Percentiles rank a stretch among this genome's conserved stretches.
Conservation (phyloP, 1,140 invertebrate genomes). For the Meloidogyne hapla region DNA sequence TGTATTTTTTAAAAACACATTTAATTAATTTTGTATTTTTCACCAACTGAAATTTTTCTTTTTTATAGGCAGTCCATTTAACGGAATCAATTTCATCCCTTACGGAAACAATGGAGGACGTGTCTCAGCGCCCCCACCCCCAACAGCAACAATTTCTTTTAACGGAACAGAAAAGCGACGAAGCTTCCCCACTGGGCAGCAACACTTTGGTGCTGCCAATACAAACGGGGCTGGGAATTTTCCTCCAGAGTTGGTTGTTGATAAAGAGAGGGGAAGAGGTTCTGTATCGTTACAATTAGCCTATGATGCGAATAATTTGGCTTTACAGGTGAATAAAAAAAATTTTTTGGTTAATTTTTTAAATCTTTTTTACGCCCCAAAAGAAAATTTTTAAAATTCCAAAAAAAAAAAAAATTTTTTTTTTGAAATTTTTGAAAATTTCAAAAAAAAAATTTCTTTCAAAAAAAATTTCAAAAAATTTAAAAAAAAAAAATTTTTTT, state of each 20-base stretch:
- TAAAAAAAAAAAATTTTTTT: too few relatives aligned
- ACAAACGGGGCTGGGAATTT: neutral
- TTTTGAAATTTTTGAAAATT: too few relatives aligned
- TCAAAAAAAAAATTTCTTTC: too few relatives aligned
- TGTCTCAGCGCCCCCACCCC: neutral
- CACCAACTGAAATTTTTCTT: neutral
- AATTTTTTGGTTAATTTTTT: too few relatives aligned
- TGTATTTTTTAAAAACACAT: too few relatives aligned
- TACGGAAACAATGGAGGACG: slow-evolving; percentile 1
- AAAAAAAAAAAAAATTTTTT: slow-evolving; percentile 13
- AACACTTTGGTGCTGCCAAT: neutral
- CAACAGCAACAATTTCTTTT: slow-evolving; percentile 14
- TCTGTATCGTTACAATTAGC: slow-evolving; percentile 36
- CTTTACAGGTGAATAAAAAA: slow-evolving; percentile 33
- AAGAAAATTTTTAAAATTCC: too few relatives aligned
- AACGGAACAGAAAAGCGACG: neutral
- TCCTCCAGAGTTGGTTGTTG: slow-evolving; percentile 17
- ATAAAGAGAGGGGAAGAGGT: slow-evolving; percentile 19
- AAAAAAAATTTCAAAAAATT: too few relatives aligned
- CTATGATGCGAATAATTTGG: slow-evolving; percentile 34
- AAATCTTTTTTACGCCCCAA: too few relatives aligned
- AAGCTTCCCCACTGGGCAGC: neutral
- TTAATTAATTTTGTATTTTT: too few relatives aligned
- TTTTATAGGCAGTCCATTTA: slow-evolving; percentile 11
- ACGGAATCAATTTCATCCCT: slow-evolving; percentile 22